Conservation (phyloP, 2,113 vertebrate species). For the Climacteris rufus region DNA sequence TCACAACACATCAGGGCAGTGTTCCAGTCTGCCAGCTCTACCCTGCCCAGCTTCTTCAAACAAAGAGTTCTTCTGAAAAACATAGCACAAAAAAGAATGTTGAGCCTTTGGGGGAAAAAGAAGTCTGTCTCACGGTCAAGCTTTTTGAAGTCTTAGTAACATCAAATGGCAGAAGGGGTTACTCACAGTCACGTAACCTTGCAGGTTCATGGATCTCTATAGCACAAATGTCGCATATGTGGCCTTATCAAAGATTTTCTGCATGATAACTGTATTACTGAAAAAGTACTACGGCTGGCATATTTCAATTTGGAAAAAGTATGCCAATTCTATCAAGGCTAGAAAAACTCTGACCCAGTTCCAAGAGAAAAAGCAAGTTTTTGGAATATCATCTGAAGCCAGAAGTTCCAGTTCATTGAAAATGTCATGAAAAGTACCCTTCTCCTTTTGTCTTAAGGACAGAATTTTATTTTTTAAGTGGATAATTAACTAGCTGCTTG, state of each 20-base stretch:
- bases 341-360: constrained; percentile 63
- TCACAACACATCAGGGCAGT: constrained; percentile 69
- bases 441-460: constrained; percentile 15
- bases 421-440: constrained; percentile 12
- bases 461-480: constrained; percentile 25
- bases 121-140: constrained; percentile 54
- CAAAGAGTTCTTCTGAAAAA: constrained; percentile 54
- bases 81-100: constrained; percentile 44
- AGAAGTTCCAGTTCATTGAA: constrained; percentile 44
- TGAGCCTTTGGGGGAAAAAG: constrained; percentile 45
- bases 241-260: constrained; percentile 47
- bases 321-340: constrained; percentile 59
- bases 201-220: neutral
- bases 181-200: constrained; percentile 19
- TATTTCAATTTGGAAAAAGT: constrained; percentile 36
- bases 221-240: neutral
- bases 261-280: constrained; percentile 32
- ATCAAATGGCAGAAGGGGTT: constrained; percentile 40
- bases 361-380: constrained; percentile 52
- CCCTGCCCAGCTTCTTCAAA: constrained; percentile 65
- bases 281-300: constrained; percentile 57
- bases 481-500: constrained; percentile 18
- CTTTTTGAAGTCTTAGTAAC: constrained; percentile 10
- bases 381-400: constrained; percentile 31
- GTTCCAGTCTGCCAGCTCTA: constrained; percentile 68